Percentiles rank a stretch among this genome's conserved stretches.
Conservation (phyloP, 1,140 invertebrate genomes). For the Sinonovacula constricta region DNA sequence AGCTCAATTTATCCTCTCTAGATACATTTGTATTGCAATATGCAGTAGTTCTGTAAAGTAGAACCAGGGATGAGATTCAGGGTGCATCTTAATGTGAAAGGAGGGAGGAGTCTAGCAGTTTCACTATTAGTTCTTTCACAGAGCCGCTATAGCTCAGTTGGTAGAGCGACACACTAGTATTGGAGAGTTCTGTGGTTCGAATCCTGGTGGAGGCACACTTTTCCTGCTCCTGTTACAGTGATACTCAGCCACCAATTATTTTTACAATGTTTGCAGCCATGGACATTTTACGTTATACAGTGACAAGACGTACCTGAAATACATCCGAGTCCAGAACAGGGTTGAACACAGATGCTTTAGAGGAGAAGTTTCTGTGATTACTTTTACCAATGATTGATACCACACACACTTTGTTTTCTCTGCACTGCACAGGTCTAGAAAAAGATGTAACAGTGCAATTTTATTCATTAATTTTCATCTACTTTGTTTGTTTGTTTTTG, state of each 20-base stretch:
- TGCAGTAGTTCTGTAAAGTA: too few relatives aligned
- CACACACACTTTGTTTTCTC: constrained; percentile 80
- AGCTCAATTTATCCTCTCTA: background rate
- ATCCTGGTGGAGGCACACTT: background rate
- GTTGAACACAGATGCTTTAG: constrained; percentile 83
- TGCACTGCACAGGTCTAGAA: constrained; percentile 57
- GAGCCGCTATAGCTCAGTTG: too few relatives aligned
- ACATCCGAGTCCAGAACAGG: constrained; percentile 79
- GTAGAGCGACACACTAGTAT: too few relatives aligned
- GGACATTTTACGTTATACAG: background rate
- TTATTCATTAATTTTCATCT: too few relatives aligned
- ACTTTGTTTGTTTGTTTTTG: too few relatives aligned
- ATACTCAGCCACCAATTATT: background rate
- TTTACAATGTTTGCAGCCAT: background rate
- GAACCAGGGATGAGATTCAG: too few relatives aligned
- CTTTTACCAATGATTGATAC: constrained; percentile 86
- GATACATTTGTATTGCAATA: background rate
- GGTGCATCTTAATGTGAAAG: too few relatives aligned
- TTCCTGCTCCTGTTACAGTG: background rate
- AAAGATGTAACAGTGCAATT: background rate
- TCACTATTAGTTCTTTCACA: too few relatives aligned
- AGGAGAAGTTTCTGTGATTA: constrained; percentile 80
- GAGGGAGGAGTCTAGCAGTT: too few relatives aligned
- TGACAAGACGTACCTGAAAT: constrained; percentile 68
- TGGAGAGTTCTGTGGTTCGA: too few relatives aligned